Conservation (phyloP, 1,140 invertebrate species). For the Epicauta chinensis region DNA sequence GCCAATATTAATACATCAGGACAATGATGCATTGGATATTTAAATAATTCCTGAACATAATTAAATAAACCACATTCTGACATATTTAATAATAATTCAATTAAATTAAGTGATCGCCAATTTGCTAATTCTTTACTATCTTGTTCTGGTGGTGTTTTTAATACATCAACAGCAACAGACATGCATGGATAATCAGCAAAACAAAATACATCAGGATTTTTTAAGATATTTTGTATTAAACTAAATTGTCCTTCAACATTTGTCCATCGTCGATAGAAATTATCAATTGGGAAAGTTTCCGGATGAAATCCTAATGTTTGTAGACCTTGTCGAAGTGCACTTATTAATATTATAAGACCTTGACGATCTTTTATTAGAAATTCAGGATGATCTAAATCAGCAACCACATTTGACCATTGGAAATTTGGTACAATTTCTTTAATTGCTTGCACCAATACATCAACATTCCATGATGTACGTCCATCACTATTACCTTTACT, state of each 20-base stretch:
- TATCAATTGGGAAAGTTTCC: constrained; percentile 81
- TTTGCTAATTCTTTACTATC: constrained; percentile 88
- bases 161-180: constrained; percentile 75
- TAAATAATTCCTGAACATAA: constrained; percentile 85
- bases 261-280: constrained; percentile 83
- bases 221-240: constrained; percentile 77
- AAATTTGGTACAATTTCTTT: constrained; percentile 83
- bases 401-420: constrained; percentile 88
- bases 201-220: constrained; percentile 89
- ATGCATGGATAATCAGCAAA: constrained; percentile 87
- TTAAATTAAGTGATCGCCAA: constrained; percentile 87
- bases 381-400: constrained; percentile 83
- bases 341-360: constrained; percentile 74
- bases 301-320: constrained; percentile 64
- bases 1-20: constrained; percentile 88
- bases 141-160: constrained; percentile 87
- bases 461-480: constrained; percentile 79
- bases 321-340: constrained; percentile 70
- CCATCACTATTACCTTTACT: constrained; percentile 38
- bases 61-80: constrained; percentile 78
- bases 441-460: constrained; percentile 83
- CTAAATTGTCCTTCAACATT: constrained; percentile 91
- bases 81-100: constrained; percentile 81
- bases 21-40: constrained; percentile 86
- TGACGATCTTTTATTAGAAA: constrained; percentile 83